Evolutionary conservation across 2,113 vertebrate genomes (phyloP).

Genomic region (Tursiops truncatus): DNA sequence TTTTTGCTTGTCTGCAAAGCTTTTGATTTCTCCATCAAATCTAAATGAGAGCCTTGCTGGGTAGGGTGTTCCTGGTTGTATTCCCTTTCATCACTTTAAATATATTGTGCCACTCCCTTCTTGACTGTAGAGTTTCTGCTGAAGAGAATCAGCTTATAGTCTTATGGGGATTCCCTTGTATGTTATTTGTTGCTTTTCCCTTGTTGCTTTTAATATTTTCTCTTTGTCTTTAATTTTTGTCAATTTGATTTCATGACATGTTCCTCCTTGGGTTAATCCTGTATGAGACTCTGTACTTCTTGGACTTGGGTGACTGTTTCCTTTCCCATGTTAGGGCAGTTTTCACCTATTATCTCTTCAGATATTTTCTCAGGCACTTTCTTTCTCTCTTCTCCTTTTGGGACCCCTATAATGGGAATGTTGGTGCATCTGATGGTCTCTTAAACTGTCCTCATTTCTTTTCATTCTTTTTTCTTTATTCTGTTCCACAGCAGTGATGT

Average conservation of each 20-base stretch:
- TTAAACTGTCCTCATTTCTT: no score
- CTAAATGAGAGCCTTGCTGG: neutral
- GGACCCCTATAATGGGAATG: no score
- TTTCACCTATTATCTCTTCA: neutral
- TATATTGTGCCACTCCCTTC: neutral
- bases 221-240: neutral
- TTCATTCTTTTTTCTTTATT: no score
- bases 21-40: neutral
- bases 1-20: neutral
- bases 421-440: no score
- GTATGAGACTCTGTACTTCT: neutral
- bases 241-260: fast-evolving
- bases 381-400: no score
- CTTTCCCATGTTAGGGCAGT: neutral
- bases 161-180: neutral
- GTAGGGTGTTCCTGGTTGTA: neutral
- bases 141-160: no score
- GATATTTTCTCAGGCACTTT: no score
- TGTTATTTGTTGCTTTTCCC: neutral
- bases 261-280: neutral
- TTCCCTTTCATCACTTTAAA: neutral
- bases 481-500: no score
- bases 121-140: no score
- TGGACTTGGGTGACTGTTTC: neutral
- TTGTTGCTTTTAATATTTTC: neutral